Evolutionary conservation across 2,113 vertebrate species (phyloP), one percentile per base, ranked within the genome.

Genomic region (Donacobius atricapilla): DNA sequence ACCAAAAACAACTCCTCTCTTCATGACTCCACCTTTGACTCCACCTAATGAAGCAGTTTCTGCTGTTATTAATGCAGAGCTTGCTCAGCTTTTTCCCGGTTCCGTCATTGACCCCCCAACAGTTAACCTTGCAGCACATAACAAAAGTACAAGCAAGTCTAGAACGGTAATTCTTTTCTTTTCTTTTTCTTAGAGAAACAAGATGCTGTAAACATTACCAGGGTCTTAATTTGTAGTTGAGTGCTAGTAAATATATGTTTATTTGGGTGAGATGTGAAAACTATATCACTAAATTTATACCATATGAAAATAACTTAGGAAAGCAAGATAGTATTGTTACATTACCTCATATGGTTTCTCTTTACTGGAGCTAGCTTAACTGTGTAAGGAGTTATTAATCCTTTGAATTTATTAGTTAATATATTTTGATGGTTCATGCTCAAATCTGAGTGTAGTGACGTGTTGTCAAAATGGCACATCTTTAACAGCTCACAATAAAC

Each of bases 1-100:
- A 56, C 99, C 99, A 66, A 99, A 99, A 98, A 99, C 99, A 93
- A 99, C 99, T 14, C 99, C 99, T 35, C 98, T 99, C 17, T 99
- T 99, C 97, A 99, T 99, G 99, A 99, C 99, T 69, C 99, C 99
- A 27, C 99, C 99, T 81, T 98, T 99, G 73, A 99, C 99, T 3
- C 99, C 99, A 7, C 99, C 99, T 69, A 99, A 99, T 47, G 99
- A 99, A 97, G 98, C 98, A 7, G 99, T 99, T 87, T 99, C 99
- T 8, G 99, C 99, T 27, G 99, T 99, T 96, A 99, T 99, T 92
- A 99, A 99, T 91, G 99, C 99, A 4, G 99, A 99, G 95, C 98
- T 99, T 96, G 99, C 99, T 89, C 99, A 99, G 91, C 98, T 99
- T 90, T 99, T 99, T 87, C 99, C 99, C 16, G 99, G 98, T 93